Evolutionary conservation across 2,888 invertebrate species (phyloP).

Genomic region (Pollenia labialis): DNA sequence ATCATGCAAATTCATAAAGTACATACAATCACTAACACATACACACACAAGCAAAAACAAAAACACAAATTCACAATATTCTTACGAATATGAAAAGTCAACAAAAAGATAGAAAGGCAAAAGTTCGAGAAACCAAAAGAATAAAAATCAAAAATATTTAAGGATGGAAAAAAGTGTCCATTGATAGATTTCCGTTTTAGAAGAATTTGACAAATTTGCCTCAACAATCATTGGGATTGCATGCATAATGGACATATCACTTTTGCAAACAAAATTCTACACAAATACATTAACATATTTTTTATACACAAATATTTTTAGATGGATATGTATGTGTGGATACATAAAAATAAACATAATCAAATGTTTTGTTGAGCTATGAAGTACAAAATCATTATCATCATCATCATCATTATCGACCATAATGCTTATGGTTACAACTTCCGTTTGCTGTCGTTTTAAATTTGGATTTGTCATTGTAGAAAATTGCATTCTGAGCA

Average conservation of each 20-base stretch:
- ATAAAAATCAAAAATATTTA: constrained; percentile 31
- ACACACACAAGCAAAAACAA: background rate
- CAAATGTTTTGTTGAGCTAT: constrained; percentile 65
- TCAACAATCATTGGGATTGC: constrained; percentile 68
- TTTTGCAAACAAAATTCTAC: constrained; percentile 66
- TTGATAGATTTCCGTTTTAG: constrained; percentile 69
- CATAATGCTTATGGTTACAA: constrained; percentile 70
- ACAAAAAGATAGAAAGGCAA: constrained; percentile 50
- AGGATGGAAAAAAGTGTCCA: constrained; percentile 64
- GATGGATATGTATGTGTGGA: background rate
- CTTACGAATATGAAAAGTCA: constrained; percentile 47
- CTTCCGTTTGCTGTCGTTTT: constrained; percentile 73
- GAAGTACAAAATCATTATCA: constrained; percentile 48
- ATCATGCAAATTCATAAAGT: constrained; percentile 72
- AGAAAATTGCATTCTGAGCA: constrained; percentile 66
- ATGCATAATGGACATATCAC: constrained; percentile 72
- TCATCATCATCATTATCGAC: constrained; percentile 38
- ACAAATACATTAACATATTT: constrained; percentile 31
- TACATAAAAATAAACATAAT: constrained; percentile 48
- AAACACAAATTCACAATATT: constrained; percentile 26
- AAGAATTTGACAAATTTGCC: constrained; percentile 70
- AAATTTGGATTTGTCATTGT: constrained; percentile 71
- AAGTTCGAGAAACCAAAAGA: constrained; percentile 18
- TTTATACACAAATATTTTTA: background rate
- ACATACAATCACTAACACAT: constrained; percentile 41